Evolutionary conservation across 2,797 vertebrate species (phyloP), one percentile per base, ranked within the genome.

Genomic region (Podargus strigoides): DNA sequence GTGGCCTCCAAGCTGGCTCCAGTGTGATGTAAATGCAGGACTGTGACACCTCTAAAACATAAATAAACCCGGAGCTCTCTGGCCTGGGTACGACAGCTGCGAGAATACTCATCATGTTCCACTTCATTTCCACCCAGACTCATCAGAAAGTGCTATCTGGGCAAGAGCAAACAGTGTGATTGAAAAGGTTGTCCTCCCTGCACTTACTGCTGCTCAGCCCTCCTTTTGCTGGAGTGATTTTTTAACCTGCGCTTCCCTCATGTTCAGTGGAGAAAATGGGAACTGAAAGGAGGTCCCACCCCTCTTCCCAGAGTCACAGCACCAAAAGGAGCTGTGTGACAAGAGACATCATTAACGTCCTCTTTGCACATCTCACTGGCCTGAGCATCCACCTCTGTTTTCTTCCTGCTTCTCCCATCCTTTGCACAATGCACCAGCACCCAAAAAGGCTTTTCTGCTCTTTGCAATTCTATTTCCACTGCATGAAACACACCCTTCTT

Each of bases 201-300:
- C 15, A 2, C 36, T 46, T 27, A 13, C n/a, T 1, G 13, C 49
- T 27, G 42, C 44, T 47, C 44, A 10, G 58, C 6, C 1, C 7
- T 23, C 49, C 58, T 32, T 19, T 32, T 0, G 1, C n/a, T 22
- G 22, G n/a, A 16, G 8, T 30, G 0, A 0, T 13, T 47, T 67
- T 63, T 86, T 62, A 72, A 72, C 26, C 36, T 15, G 7, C 1
- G 0, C 19, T 62, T 81, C 42, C 49, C 27, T 52, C 7, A 0
- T 4, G 15, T 24, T 32, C 34, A 1, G 7, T 36, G 49, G 34
- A 26, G 41, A 46, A 77, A 55, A 26, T 8, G 19, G 14, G 46
- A 53, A 34, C 59, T 72, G 22, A 28, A 75, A 34, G 9, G 22
- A 55, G 50, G 36, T 39, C n/a, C 15, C 15, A 39, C 11, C 24